phyloP scores from a whole-genome alignment of 53 echinoderm and acorn worm genomes.

The Echinarachnius parma region DNA sequence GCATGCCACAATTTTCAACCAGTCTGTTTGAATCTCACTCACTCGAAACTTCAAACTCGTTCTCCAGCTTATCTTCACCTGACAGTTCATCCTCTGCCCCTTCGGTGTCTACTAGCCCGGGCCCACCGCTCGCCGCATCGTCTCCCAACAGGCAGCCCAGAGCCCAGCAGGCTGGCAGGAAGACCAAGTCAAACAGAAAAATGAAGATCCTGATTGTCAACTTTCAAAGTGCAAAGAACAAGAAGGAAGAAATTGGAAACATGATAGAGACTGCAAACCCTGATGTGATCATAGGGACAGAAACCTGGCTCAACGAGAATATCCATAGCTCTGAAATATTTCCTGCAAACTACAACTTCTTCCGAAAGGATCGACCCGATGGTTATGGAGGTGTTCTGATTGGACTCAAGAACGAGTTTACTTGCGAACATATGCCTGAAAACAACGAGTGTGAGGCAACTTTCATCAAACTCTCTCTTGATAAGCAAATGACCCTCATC shows the following conservation, averaged over 20 bases:
- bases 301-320: slow-evolving; percentile 29
- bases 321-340: slow-evolving; percentile 41
- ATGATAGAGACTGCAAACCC: slow-evolving; percentile 27
- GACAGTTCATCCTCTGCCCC: not conserved
- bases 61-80: not conserved
- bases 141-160: not conserved
- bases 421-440: too few species aligned
- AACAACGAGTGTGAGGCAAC: too few species aligned
- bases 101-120: not conserved
- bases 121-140: slow-evolving; percentile 13
- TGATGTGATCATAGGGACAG: slow-evolving; percentile 21
- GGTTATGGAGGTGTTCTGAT: slow-evolving; percentile 16
- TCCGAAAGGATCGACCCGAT: slow-evolving; percentile 46
- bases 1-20: slow-evolving; percentile 51
- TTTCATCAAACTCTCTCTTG: too few species aligned
- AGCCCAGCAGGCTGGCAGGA: not conserved
- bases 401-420: too few species aligned
- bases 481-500: not conserved
- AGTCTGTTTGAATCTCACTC: slow-evolving; percentile 35
- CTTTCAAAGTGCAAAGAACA: slow-evolving; percentile 53
- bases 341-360: slow-evolving; percentile 39
- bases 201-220: slow-evolving; percentile 41
- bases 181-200: not conserved
- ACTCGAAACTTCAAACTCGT: slow-evolving; percentile 39
- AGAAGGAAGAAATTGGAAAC: slow-evolving; percentile 48